Evolutionary conservation across 2,888 invertebrate genomes (phyloP), one percentile per base, ranked within the genome.

Genomic region (Rhingia rostrata): DNA sequence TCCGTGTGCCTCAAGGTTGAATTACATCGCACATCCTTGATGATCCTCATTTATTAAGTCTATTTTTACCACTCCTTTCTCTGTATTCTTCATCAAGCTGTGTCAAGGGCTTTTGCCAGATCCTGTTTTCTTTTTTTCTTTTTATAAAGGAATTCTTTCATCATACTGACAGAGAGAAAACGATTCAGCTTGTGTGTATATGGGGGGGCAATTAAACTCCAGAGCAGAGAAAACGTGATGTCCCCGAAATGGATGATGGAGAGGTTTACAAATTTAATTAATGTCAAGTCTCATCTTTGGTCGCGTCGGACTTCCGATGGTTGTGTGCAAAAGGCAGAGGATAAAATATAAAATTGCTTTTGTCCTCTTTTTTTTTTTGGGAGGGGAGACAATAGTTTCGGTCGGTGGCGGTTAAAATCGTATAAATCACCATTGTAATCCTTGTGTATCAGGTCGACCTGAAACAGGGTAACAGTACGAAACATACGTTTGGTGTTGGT

Each of bases 181-280:
- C 10, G 4, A 41, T 10, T 6, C 33, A 14, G 51, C 43, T 43
- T 60, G 30, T 49, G 49, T 49, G n/a, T 22, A 22, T 22, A 2
- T 22, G 22, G 22, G 22, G 37, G 58, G 41, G 43, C 41, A 72
- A 51, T 72, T 60, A 61, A 60, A 51, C 22, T 51, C 41, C 12
- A 35, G 0, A 7, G 7, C 6, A 9, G 14, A 47, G 22, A 14
- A 9, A 22, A 6, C 4, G 10, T 35, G 51, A 43, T 80, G 35
- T 56, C 41, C 35, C 39, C 0, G 32, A 39, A n/a, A 35, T n/a
- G 45, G 45, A 12, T 41, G 41, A 41, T 69, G 43, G 47, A 41
- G 77, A 70, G 37, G 64, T 56, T 82, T 81, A 14, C 33, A 72
- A 56, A 49, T 56, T 83, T 73, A 56, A 83, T 78, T 61, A 78